Evolutionary conservation across 1,140 invertebrate genomes (phyloP), one percentile per base, ranked within the genome.

Genomic region (Delia radicum): DNA sequence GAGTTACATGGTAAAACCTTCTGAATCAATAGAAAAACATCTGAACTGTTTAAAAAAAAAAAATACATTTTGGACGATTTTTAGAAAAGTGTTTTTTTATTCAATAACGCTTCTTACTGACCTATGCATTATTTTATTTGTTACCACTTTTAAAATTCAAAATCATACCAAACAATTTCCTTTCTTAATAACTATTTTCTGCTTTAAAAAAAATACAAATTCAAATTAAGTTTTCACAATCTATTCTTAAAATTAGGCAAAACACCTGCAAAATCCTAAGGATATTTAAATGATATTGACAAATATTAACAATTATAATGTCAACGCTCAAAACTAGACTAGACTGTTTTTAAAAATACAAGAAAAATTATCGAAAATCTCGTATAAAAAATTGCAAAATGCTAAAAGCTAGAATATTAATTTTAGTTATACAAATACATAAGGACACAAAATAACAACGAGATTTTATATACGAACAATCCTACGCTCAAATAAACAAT

Each of bases 281-380:
- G 46, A 5, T 55, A 55, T 55, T 48, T n/a, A 55, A 55, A 55
- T 55, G 46, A 55, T 55, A 55, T 55, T 55, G 46, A 55, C 46
- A 55, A 55, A 55, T 55, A 55, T 55, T 55, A 55, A 55, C 46
- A 55, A 55, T 55, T 55, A 55, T 55, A 55, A 55, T 55, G 46
- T 55, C 46, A 55, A 55, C 46, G 46, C 46, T 55, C 18, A 21
- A 55, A 55, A 55, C 46, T 55, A 21, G 46, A 21, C 46, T 55
- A 10, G n/a, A 18, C n/a, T 21, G 12, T 21, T n/a, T 10, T 2
- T 55, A 4, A 18, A 18, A 55, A 55, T 55, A n/a, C n/a, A 55
- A 55, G 46, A 55, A 55, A 55, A 55, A 55, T 55, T 55, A 55
- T 55, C 46, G 12, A 2, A 55, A 55, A 55, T 55, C 46, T 55